Conservation (phyloP, 2,888 invertebrate genomes). For the Euproctis similis region DNA sequence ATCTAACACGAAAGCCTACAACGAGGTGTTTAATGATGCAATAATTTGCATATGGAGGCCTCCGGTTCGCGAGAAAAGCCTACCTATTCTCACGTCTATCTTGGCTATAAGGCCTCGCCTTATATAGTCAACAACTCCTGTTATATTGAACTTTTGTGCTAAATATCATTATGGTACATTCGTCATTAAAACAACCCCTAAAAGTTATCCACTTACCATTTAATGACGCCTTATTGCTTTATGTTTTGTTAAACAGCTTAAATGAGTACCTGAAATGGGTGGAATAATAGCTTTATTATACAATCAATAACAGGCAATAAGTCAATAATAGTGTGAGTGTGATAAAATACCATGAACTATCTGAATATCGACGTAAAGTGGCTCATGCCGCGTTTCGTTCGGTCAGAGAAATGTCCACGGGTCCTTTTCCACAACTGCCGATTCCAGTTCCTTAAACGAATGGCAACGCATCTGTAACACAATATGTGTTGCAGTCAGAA, state of each 20-base stretch:
- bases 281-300: slow-evolving; percentile 40
- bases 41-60: slow-evolving; percentile 70
- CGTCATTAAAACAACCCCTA: slow-evolving; percentile 24
- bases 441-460: too few species aligned
- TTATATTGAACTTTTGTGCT: slow-evolving; percentile 41
- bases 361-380: too few species aligned
- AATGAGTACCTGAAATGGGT: slow-evolving; percentile 59
- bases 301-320: slow-evolving; percentile 29
- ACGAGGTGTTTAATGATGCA: slow-evolving; percentile 72
- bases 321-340: too few species aligned
- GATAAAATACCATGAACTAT: too few species aligned
- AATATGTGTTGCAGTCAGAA: too few species aligned
- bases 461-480: too few species aligned
- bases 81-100: slow-evolving; percentile 69
- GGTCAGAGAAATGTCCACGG: too few species aligned
- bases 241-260: slow-evolving; percentile 36
- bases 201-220: slow-evolving; percentile 43
- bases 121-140: slow-evolving; percentile 50
- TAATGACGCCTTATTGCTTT: slow-evolving; percentile 37
- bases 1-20: slow-evolving; percentile 57
- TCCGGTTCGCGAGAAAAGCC: slow-evolving; percentile 45
- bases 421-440: too few species aligned
- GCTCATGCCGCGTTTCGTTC: too few species aligned
- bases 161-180: slow-evolving; percentile 31
- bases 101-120: slow-evolving; percentile 42